Evolutionary conservation across 2,797 vertebrate genomes (phyloP).

Genomic region (Calcarius lapponicus): DNA sequence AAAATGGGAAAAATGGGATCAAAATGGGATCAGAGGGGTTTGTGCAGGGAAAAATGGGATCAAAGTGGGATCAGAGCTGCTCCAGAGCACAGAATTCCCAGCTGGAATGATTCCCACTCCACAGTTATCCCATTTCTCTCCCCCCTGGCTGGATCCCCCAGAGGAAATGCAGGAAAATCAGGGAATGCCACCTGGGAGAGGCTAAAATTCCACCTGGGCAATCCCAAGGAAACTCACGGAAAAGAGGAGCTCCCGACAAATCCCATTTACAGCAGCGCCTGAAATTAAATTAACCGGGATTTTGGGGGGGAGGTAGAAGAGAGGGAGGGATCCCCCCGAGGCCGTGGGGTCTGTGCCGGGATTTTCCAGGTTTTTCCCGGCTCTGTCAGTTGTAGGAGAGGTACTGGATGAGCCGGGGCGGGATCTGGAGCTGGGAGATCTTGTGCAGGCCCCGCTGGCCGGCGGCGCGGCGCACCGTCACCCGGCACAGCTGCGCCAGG

Average conservation of each 20-base stretch:
- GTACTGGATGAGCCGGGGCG: not conserved
- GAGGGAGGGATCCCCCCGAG: not conserved
- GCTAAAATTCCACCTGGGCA: not conserved
- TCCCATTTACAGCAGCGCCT: not conserved
- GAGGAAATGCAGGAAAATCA: not conserved
- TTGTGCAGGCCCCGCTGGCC: not conserved
- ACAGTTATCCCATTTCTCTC: not conserved
- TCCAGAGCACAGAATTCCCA: not conserved
- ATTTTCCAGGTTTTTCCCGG: rapidly evolving
- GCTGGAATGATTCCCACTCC: not conserved
- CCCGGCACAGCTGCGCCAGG: not conserved
- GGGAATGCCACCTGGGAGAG: not conserved
- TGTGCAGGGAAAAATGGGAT: not conserved
- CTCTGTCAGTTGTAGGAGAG: not conserved
- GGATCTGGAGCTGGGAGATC: not conserved
- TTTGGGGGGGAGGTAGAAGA: not conserved
- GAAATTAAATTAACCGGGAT: no score
- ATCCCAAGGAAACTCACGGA: rapidly evolving
- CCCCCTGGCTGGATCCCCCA: not conserved
- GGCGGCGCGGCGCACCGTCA: not conserved
- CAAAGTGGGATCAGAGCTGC: not conserved
- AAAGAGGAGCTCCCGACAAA: no score
- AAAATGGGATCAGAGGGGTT: no score
- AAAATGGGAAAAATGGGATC: no score
- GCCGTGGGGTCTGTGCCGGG: not conserved